Base-by-base conservation (phyloP, 2,113 vertebrate species). In the Bujurquina vittata region DNA sequence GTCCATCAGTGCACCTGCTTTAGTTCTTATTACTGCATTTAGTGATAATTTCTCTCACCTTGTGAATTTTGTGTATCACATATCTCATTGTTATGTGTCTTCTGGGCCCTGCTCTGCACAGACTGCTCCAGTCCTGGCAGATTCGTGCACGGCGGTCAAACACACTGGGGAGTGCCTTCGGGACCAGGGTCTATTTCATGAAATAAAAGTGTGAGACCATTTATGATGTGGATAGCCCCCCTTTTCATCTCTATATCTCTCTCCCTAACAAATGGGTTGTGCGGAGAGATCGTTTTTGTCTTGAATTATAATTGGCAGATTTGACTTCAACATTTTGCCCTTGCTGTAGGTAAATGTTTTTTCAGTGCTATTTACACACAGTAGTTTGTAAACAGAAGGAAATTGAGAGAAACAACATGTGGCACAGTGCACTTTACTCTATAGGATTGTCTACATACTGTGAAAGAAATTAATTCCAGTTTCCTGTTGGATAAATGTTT, bases 11-110 rank as follows among this genome's bases (percentile, higher is more conserved):
- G 63, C 57, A 72, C 75, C 65, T 73, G 23, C 63, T 69, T 26
- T 62, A 33, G 29, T 40, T 73, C 59, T 59, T 65, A 72, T 74
- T 76, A 75, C 56, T 15, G 33, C 73, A 57, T 31, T 57, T 20
- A 75, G 29, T 12, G 18, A 74, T 74, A 14, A 40, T 67, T 75
- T 81, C 43, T 77, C 77, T 84, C 14, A 29, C 57, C 9, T 40
- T 37, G 12, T 77, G 74, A 79, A 43, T 72, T 86, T 73, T 84
- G 23, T 77, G 74, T 54, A 18, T 60, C 33, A 73, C 55, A 75
- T 79, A 78, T 77, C 23, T 87, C 69, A 60, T 23, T 12, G 11
- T 73, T 60, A 63, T 81, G 60, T 56, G 80, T 88, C 75, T 73
- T 81, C 33, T 75, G 85, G 77, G 77, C 22, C 55, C 33, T 67